Conservation (phyloP, 2,797 vertebrate species). For the Ceyx erithaca region DNA sequence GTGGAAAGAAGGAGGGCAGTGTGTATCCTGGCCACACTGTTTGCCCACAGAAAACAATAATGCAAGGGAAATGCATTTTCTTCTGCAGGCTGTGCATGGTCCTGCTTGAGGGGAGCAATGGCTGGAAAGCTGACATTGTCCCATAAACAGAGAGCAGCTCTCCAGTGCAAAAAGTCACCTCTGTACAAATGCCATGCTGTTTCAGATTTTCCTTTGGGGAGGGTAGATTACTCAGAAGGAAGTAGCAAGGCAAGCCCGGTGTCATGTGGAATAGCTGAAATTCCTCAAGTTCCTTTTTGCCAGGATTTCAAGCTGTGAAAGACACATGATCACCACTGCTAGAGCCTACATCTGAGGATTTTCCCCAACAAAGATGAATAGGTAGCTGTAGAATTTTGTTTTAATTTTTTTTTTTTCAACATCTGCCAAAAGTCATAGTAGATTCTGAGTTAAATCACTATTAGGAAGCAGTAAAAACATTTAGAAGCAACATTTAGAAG, state of each 20-base stretch:
- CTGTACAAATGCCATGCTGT: background rate
- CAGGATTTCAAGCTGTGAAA: conserved; percentile 70
- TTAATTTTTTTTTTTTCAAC: background rate
- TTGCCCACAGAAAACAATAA: conserved; percentile 7
- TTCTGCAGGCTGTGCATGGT: background rate
- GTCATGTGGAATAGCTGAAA: conserved; percentile 70
- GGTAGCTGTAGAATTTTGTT: conserved; percentile 26
- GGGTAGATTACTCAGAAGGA: conserved; percentile 19
- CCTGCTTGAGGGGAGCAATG: background rate
- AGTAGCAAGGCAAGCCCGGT: conserved; percentile 20
- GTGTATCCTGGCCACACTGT: background rate
- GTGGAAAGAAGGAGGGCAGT: background rate
- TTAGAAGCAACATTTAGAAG: background rate
- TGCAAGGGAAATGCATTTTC: background rate
- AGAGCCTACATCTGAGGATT: conserved; percentile 30
- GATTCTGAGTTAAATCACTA: conserved; percentile 15
- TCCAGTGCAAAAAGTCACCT: background rate
- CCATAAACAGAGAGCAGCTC: background rate
- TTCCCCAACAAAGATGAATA: conserved; percentile 53
- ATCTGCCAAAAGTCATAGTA: background rate
- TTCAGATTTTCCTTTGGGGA: background rate
- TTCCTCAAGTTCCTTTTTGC: conserved; percentile 70
- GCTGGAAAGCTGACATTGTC: background rate
- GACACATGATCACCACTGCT: conserved; percentile 59
- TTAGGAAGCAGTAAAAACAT: background rate